These are phyloP conservation scores for Natrix natrix DNA, from an alignment of 2,797 vertebrate species.

Conservation along the genomic window DNA sequence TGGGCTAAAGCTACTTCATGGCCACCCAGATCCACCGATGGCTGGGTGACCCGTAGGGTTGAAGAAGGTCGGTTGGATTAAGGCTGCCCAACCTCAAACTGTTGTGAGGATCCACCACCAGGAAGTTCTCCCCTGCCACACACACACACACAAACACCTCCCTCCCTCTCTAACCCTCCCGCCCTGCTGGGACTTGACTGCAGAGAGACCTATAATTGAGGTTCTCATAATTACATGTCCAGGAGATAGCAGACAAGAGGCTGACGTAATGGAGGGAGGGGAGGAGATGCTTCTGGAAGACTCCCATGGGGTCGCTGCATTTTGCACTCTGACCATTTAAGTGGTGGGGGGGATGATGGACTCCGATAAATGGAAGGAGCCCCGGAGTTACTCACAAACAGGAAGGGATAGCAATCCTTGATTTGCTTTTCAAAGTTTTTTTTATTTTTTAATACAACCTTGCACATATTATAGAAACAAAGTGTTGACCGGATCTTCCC, in stretches of 20 bases:
- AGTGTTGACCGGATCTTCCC: too few relatives aligned
- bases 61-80: background rate
- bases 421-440: background rate
- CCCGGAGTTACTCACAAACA: background rate
- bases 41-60: rapidly evolving
- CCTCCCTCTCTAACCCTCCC: background rate
- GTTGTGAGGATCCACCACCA: background rate
- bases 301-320: background rate
- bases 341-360: background rate
- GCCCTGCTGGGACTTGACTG: background rate
- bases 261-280: slow-evolving; percentile 26
- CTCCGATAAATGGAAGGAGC: slow-evolving; percentile 15
- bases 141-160: background rate
- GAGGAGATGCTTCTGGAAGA: background rate
- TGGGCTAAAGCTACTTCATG: background rate
- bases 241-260: background rate
- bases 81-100: background rate
- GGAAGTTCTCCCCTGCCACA: background rate
- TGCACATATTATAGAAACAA: too few relatives aligned
- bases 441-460: too few relatives aligned
- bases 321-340: slow-evolving; percentile 21
- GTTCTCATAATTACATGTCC: slow-evolving; percentile 15
- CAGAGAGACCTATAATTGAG: background rate
- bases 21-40: background rate
- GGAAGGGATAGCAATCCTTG: background rate